Conservation (phyloP, 2,888 invertebrate genomes). For the Sialis lutaria region DNA sequence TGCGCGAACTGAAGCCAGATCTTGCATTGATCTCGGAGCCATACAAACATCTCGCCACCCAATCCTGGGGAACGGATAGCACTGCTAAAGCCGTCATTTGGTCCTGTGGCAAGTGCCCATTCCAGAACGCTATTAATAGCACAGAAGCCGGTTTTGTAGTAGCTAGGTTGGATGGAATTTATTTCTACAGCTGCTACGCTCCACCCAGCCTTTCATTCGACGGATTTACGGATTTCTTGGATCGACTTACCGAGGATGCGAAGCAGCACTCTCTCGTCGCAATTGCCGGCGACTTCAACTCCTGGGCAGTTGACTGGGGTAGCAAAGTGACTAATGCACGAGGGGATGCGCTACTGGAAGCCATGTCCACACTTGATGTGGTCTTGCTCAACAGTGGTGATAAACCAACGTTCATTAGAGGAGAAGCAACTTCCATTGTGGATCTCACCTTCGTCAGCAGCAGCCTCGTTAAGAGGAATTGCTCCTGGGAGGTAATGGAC, state of each 20-base stretch:
- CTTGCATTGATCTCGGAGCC: conserved; percentile 10
- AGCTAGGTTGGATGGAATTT: conserved; percentile 6
- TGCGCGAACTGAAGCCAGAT: conserved; percentile 5
- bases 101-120: conserved; percentile 7
- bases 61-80: conserved; percentile 9
- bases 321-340: conserved; percentile 9
- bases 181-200: background rate
- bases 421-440: conserved; percentile 10
- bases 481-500: conserved; percentile 7
- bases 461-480: conserved; percentile 7
- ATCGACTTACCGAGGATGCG: conserved; percentile 9
- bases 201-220: conserved; percentile 6
- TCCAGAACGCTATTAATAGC: conserved; percentile 7
- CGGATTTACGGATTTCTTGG: conserved; percentile 7
- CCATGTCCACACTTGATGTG: conserved; percentile 6
- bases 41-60: conserved; percentile 7
- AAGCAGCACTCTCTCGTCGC: conserved; percentile 6
- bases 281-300: conserved; percentile 9
- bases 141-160: conserved; percentile 9
- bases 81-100: conserved; percentile 10
- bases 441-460: conserved; percentile 13
- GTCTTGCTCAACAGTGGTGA: conserved; percentile 9
- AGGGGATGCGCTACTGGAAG: conserved; percentile 4
- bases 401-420: conserved; percentile 9
- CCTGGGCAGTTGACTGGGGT: conserved; percentile 11